phyloP scores from a whole-genome alignment of 2,113 vertebrate genomes.

The Cyprinus carpio region DNA sequence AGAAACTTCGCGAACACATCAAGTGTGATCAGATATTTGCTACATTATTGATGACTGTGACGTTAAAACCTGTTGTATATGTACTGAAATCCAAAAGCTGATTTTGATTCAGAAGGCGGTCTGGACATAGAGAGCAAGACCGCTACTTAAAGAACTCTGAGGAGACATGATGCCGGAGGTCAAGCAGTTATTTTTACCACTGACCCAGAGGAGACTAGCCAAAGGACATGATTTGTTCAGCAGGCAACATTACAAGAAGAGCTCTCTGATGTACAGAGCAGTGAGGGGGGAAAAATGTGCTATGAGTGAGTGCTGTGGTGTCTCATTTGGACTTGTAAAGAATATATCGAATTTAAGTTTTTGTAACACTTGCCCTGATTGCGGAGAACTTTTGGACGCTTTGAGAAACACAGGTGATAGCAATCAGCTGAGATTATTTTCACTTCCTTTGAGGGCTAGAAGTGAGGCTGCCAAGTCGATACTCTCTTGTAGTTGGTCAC shows the following conservation, averaged over 20 bases:
- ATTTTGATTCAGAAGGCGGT: background rate
- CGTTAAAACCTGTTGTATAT: background rate
- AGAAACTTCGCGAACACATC: background rate
- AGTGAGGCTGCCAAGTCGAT: constrained; percentile 27
- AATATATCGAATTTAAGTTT: constrained; percentile 22
- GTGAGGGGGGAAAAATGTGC: background rate
- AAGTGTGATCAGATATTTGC: background rate
- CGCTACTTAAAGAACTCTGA: constrained; percentile 36
- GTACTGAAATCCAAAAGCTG: no score
- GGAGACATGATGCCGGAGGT: constrained; percentile 34
- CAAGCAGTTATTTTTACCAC: constrained; percentile 44
- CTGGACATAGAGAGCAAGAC: constrained; percentile 27
- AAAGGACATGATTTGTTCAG: constrained; percentile 48
- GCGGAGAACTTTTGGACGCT: constrained; percentile 5
- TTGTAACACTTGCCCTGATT: constrained; percentile 32
- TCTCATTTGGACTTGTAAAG: constrained; percentile 20
- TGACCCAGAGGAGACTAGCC: constrained; percentile 47
- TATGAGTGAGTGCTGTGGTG: constrained; percentile 7
- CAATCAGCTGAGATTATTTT: constrained; percentile 42
- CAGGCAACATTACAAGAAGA: constrained; percentile 28
- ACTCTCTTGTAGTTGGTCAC: constrained; percentile 40
- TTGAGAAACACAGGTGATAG: constrained; percentile 38
- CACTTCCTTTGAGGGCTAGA: constrained; percentile 17
- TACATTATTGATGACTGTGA: background rate
- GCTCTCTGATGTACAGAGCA: no score